Conservation (phyloP, 2,888 invertebrate genomes). For the Dicyrtomina minuta region DNA sequence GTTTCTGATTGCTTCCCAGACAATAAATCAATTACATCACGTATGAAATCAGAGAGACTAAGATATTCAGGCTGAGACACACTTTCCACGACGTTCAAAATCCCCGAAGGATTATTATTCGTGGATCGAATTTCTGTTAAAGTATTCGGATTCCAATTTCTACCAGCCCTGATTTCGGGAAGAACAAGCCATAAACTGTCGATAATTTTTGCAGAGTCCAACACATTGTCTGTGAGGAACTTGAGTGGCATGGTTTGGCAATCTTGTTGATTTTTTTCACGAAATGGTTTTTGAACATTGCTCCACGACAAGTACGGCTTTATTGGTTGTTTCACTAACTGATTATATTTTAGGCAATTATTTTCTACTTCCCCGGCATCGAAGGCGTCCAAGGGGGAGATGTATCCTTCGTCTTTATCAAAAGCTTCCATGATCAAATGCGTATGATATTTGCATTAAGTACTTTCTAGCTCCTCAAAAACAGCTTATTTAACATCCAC, state of each 20-base stretch:
- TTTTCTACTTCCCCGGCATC: not conserved
- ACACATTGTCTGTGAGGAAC: not conserved
- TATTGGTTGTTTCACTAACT: not conserved
- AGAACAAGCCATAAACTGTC: conserved; percentile 19
- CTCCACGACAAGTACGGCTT: conserved; percentile 3
- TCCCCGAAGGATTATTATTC: no score
- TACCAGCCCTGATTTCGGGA: conserved; percentile 12
- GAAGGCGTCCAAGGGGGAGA: conserved; percentile 15
- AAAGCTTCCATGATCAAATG: not conserved
- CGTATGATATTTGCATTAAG: no score
- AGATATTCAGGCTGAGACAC: conserved; percentile 29
- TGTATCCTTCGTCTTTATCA: conserved; percentile 26
- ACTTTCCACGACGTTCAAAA: no score
- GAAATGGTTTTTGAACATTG: no score
- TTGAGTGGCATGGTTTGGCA: no score
- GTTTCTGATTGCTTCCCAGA: conserved; percentile 45
- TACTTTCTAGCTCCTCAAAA: no score
- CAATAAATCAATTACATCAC: conserved; percentile 46
- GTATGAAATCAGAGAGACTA: conserved; percentile 39
- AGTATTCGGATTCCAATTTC: not conserved
- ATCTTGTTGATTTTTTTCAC: not conserved
- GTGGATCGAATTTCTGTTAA: no score
- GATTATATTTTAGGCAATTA: not conserved
- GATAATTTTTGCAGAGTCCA: not conserved
- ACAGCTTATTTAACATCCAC: no score